Evolutionary conservation across 2,797 vertebrate species (phyloP).

Genomic region (Florisuga fusca): DNA sequence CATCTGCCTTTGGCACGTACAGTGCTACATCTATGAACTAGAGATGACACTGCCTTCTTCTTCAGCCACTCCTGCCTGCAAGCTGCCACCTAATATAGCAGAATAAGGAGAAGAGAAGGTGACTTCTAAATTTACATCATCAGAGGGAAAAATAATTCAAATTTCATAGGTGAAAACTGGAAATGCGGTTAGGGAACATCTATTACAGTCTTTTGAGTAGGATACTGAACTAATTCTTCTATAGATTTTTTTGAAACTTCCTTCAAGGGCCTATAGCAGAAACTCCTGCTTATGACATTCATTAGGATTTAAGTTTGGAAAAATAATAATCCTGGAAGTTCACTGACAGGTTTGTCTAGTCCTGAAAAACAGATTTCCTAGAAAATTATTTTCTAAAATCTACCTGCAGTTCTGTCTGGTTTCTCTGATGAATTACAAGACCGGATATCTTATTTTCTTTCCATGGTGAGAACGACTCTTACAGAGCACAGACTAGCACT

Average conservation of each 20-base stretch:
- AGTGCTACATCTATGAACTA: rapidly evolving
- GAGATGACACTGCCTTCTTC: not conserved
- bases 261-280: not conserved
- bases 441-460: not conserved
- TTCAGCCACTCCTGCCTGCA: not conserved
- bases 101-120: not conserved
- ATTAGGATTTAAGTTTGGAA: not conserved
- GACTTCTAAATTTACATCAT: not conserved
- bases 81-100: not conserved
- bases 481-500: not conserved
- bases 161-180: not conserved
- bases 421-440: not conserved
- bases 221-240: not conserved
- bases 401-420: not conserved
- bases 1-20: not conserved
- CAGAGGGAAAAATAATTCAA: slow-evolving; percentile 1
- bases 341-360: not conserved
- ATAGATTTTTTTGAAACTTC: not conserved
- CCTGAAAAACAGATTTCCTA: slow-evolving; percentile 1
- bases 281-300: not conserved
- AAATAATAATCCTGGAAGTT: not conserved
- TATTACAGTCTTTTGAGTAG: not conserved
- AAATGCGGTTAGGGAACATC: not conserved
- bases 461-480: not conserved
- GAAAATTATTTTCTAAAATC: not conserved